phyloP scores from a whole-genome alignment of 2,888 invertebrate species.

The Tenodera sinensis region DNA sequence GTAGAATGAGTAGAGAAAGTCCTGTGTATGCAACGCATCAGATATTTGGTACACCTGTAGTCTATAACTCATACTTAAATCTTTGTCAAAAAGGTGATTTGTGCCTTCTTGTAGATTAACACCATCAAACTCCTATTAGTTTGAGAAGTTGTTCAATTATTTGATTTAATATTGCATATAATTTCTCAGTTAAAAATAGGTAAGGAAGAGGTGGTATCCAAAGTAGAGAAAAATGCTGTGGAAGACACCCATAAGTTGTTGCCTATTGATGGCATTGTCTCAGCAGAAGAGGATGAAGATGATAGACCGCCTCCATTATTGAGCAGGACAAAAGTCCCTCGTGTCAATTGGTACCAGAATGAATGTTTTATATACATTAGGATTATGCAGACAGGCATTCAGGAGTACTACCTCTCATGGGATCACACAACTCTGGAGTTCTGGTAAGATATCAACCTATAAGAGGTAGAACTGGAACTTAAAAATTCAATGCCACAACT shows the following conservation, averaged over 20 bases:
- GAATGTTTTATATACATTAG: background rate
- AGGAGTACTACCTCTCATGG: background rate
- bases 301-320: background rate
- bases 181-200: no score
- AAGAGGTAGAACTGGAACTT: no score
- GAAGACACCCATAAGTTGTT: background rate
- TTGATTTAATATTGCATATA: no score
- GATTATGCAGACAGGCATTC: background rate
- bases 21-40: no score
- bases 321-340: background rate
- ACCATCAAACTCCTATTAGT: no score
- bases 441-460: background rate
- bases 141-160: no score
- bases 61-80: no score
- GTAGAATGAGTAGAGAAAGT: no score
- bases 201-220: background rate
- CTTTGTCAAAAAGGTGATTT: no score
- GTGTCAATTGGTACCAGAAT: constrained; percentile 7
- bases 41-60: no score
- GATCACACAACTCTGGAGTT: background rate
- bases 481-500: no score
- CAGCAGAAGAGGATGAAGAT: background rate
- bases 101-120: no score
- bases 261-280: background rate
- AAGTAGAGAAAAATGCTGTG: background rate